phyloP scores from a whole-genome alignment of 2,888 invertebrate genomes.

The Blera fallax region DNA sequence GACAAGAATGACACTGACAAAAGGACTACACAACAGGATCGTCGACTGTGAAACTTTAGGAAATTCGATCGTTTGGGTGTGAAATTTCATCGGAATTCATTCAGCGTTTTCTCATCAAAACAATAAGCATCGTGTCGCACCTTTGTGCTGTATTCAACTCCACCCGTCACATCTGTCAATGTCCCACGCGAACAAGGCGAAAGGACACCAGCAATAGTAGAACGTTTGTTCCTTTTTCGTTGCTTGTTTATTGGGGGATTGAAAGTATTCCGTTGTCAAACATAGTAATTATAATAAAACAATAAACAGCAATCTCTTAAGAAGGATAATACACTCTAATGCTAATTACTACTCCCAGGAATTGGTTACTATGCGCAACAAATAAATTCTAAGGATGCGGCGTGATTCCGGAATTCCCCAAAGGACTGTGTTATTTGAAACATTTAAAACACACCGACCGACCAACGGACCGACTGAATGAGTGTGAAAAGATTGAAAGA shows the following conservation, averaged over 20 bases:
- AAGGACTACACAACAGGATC: slow-evolving; percentile 2
- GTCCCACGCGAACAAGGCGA: neutral
- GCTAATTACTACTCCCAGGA: slow-evolving; percentile 63
- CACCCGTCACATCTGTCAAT: slow-evolving; percentile 37
- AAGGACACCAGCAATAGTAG: neutral
- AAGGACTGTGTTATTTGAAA: slow-evolving; percentile 1
- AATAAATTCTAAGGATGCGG: slow-evolving; percentile 25
- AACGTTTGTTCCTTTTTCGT: neutral
- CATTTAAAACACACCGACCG: neutral
- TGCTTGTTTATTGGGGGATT: slow-evolving; percentile 22
- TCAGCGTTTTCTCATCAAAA: neutral
- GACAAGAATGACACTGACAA: neutral
- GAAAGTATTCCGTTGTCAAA: slow-evolving; percentile 46
- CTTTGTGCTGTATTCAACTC: neutral
- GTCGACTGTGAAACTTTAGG: slow-evolving; percentile 19
- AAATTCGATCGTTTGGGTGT: slow-evolving; percentile 60
- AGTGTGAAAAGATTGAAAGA: no score
- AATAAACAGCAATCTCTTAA: slow-evolving; percentile 60
- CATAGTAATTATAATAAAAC: slow-evolving; percentile 66
- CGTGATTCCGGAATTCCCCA: slow-evolving; percentile 66
- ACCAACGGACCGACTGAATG: no score
- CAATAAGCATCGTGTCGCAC: no score
- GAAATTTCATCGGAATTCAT: slow-evolving; percentile 62
- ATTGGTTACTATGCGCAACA: neutral
- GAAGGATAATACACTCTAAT: slow-evolving; percentile 67